Percentiles rank a stretch among this genome's conserved stretches.
phyloP scores from a whole-genome alignment of 2,113 vertebrate species.

The Urocolius indicus region DNA sequence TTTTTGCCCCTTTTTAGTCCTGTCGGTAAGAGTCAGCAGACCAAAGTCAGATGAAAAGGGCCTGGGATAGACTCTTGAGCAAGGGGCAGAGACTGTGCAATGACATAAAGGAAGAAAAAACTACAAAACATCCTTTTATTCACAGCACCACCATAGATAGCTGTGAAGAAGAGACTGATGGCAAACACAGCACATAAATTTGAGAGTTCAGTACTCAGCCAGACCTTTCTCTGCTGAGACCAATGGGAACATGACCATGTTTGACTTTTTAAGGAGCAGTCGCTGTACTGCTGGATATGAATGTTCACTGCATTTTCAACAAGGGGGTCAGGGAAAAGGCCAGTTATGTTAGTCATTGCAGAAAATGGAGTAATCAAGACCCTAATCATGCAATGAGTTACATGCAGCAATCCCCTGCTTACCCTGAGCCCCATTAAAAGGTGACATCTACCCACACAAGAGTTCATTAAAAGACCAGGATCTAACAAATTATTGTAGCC shows the following conservation, averaged over 20 bases:
- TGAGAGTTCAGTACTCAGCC: not conserved
- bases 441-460: not conserved
- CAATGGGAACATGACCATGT: not conserved
- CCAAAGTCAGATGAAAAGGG: not conserved
- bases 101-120: not conserved
- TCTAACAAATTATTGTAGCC: not conserved
- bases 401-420: rapidly evolving
- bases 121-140: not conserved
- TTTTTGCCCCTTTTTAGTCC: not conserved
- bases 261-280: not conserved
- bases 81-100: not conserved
- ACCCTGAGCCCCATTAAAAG: not conserved
- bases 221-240: not conserved
- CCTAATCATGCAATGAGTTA: not conserved
- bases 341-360: not conserved
- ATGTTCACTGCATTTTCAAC: not conserved
- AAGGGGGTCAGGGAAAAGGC: not conserved
- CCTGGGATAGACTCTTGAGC: not conserved
- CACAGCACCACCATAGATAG: not conserved
- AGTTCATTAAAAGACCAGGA: not conserved
- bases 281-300: not conserved
- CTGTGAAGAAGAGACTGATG: not conserved
- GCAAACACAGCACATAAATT: not conserved
- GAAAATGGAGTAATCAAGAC: not conserved
- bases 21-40: not conserved